Evolutionary conservation across 2,888 invertebrate genomes (phyloP).

Genomic region (Crematogaster levior): DNA sequence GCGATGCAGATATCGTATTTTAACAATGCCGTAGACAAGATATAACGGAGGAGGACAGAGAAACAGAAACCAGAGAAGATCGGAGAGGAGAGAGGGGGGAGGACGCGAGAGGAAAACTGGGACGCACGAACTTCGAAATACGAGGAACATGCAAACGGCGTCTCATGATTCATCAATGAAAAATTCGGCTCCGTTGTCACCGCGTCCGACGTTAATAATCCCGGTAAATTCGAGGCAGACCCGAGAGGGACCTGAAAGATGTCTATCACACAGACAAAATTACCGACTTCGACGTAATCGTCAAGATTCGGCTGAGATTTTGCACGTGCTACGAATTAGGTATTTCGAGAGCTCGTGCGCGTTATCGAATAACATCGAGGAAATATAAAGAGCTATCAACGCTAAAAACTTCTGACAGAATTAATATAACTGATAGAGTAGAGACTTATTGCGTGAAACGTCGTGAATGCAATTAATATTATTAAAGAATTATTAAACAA

Average conservation of each 20-base stretch:
- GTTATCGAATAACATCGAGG: slow-evolving; percentile 18
- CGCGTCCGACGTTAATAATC: slow-evolving; percentile 67
- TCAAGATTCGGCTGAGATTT: slow-evolving; percentile 30
- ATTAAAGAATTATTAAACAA: background rate
- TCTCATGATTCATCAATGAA: slow-evolving; percentile 74
- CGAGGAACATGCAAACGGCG: slow-evolving; percentile 58
- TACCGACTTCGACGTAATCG: slow-evolving; percentile 65
- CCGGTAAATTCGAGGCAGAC: slow-evolving; percentile 47
- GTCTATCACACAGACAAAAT: slow-evolving; percentile 7
- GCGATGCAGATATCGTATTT: slow-evolving; percentile 60
- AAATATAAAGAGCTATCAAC: slow-evolving; percentile 11
- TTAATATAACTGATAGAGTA: background rate
- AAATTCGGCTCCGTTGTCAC: slow-evolving; percentile 73
- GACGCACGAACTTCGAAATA: slow-evolving; percentile 63
- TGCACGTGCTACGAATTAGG: slow-evolving; percentile 43
- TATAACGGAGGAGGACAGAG: slow-evolving; percentile 1
- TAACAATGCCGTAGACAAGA: slow-evolving; percentile 23
- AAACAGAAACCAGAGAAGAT: background rate
- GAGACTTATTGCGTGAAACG: background rate
- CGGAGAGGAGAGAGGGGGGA: background rate
- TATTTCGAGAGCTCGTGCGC: background rate
- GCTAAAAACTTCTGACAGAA: background rate
- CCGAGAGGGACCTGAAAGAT: background rate
- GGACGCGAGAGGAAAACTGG: slow-evolving; percentile 59
- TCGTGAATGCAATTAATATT: background rate